Percentiles rank a stretch among this genome's conserved stretches.
Conservation (phyloP, 2,113 vertebrate species). For the Ammospiza caudacuta region DNA sequence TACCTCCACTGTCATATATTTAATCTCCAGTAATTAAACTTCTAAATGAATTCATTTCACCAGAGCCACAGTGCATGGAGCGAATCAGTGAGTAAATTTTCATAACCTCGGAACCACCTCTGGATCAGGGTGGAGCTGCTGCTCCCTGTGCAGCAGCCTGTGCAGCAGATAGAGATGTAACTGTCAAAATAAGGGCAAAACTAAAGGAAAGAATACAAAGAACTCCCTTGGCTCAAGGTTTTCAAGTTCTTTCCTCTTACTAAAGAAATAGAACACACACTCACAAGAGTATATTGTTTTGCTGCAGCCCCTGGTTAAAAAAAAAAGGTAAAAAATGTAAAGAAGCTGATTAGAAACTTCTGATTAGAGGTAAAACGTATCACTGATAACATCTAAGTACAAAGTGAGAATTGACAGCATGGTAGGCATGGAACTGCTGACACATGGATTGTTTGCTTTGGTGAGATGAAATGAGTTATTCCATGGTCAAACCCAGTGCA, state of each 20-base stretch:
- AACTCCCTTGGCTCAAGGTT: background rate
- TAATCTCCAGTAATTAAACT: slow-evolving; percentile 67
- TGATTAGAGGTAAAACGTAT: background rate
- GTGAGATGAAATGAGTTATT: background rate
- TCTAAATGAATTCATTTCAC: slow-evolving; percentile 52
- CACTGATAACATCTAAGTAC: background rate
- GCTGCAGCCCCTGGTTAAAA: background rate
- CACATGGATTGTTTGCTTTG: background rate
- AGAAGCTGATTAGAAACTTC: background rate
- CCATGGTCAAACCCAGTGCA: background rate
- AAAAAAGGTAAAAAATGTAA: background rate
- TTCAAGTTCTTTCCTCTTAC: background rate
- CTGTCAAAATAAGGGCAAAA: background rate
- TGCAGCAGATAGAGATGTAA: slow-evolving; percentile 15
- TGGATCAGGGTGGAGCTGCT: background rate
- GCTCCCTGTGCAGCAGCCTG: background rate
- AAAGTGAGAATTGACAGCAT: background rate
- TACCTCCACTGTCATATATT: slow-evolving; percentile 45
- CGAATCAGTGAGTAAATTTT: slow-evolving; percentile 40
- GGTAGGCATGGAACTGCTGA: background rate
- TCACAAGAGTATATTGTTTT: background rate
- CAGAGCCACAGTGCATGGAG: slow-evolving; percentile 25
- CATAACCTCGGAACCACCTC: background rate
- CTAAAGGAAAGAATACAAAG: background rate
- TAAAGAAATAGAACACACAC: background rate